phyloP scores from a whole-genome alignment of 2,797 vertebrate species.

The Scarus forsteni region DNA sequence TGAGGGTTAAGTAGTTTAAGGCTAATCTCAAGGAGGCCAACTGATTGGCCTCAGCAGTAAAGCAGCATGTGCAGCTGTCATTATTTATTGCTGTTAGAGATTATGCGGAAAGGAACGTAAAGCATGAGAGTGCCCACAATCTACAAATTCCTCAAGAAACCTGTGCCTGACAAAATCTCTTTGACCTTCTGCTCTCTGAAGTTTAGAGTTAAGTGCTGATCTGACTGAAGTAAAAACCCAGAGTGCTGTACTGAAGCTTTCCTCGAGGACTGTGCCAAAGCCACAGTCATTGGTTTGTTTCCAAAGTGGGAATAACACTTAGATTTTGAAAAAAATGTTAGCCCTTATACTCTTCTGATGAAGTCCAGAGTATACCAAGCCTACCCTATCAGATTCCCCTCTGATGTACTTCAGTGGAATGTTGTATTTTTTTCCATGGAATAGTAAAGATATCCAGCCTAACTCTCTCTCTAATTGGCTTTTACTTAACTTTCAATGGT shows the following conservation, averaged over 20 bases:
- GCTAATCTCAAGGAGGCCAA: conserved; percentile 88
- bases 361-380: too few species aligned
- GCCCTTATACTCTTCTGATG: background rate
- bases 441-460: too few species aligned
- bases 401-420: too few species aligned
- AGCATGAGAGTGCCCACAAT: conserved; percentile 26
- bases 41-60: conserved; percentile 85
- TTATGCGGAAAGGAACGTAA: conserved; percentile 63
- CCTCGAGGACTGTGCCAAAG: conserved; percentile 27
- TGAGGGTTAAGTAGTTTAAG: conserved; percentile 88
- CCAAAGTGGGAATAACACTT: conserved; percentile 21
- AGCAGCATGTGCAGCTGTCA: conserved; percentile 89
- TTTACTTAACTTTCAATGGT: too few species aligned
- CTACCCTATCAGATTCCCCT: too few species aligned
- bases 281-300: conserved; percentile 14
- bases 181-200: conserved; percentile 13
- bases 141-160: conserved; percentile 23
- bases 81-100: conserved; percentile 84
- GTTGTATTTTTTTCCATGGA: too few species aligned
- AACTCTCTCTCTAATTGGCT: too few species aligned
- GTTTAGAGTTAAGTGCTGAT: conserved; percentile 27
- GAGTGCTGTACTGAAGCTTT: conserved; percentile 15
- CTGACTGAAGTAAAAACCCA: conserved; percentile 13
- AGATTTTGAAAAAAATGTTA: background rate
- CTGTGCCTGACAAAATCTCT: conserved; percentile 18